Evolutionary conservation across 2,888 invertebrate genomes (phyloP).

Genomic region (Zelleria hepariella): DNA sequence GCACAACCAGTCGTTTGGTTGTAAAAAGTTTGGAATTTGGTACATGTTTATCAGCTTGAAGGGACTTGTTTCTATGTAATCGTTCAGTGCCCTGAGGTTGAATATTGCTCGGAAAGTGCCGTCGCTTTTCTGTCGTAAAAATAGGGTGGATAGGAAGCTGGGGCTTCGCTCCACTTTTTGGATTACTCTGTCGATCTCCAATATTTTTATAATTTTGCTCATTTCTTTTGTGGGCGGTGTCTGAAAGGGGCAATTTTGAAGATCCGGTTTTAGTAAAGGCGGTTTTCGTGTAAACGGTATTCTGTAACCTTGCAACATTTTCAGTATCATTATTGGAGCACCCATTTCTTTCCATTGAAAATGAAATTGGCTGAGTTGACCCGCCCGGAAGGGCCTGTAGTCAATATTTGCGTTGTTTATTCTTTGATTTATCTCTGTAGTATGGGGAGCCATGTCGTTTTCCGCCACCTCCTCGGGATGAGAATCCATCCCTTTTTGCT

Average conservation of each 20-base stretch:
- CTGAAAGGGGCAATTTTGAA: slow-evolving; percentile 5
- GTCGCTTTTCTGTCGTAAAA: slow-evolving; percentile 11
- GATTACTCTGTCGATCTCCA: slow-evolving; percentile 3
- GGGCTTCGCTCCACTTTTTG: slow-evolving; percentile 3
- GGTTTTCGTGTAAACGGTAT: slow-evolving; percentile 12
- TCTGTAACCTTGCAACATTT: slow-evolving; percentile 9
- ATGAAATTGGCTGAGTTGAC: slow-evolving; percentile 12
- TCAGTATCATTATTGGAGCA: slow-evolving; percentile 11
- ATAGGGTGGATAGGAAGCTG: slow-evolving; percentile 13
- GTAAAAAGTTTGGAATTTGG: slow-evolving; percentile 19
- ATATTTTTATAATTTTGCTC: background rate
- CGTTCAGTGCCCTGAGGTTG: slow-evolving; percentile 19
- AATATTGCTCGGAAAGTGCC: slow-evolving; percentile 15
- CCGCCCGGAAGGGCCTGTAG: background rate
- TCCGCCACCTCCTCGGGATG: background rate
- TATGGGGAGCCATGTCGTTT: background rate
- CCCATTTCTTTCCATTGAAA: slow-evolving; percentile 10
- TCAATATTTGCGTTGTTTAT: background rate
- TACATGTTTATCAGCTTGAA: slow-evolving; percentile 19
- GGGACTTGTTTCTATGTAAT: slow-evolving; percentile 12
- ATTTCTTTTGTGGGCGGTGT: slow-evolving; percentile 2
- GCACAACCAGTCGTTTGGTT: slow-evolving; percentile 16
- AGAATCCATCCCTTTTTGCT: no score
- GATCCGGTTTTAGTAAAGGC: background rate
- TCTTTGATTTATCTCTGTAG: background rate